Base-by-base conservation (phyloP, 2,888 invertebrate species). In the Chydorus sphaericus region DNA sequence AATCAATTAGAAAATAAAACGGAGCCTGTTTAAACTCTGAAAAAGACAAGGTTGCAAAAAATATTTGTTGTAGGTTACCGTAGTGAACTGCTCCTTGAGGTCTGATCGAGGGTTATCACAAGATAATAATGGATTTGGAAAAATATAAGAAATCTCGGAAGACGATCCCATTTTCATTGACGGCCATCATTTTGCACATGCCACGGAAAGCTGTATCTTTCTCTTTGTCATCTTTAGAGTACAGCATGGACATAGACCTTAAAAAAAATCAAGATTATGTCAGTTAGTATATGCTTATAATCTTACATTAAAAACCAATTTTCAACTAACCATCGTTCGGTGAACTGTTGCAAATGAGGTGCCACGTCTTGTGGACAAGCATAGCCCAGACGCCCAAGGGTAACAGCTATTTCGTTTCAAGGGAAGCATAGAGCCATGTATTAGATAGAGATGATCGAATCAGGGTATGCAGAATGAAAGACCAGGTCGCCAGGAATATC, bases 311-410 rank as follows among this genome's bases (percentile, higher is more conserved):
- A 64, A 63, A 64, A 62, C 58, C 60, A 48, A 62, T 59, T 63
- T 59, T 60, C 55, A 57, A 62, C 88, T 90, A 89, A 98, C 97
- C 97, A 98, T 83, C 94, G 93, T 80, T 94, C 88, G 78, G 97
- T 94, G 90, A 99, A 98, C 82, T 94, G 93, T 79, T 91, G 90
- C 83, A 98, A 90, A 82, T 85, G 86, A 79, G 96, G 96, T 78
- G 98, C 96, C 81, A 98, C 94, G 82, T 97, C 94, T 80, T 92
- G 89, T 76, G 97, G 94, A 84, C 97, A 98, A 81, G 94, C 93
- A 83, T 86, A 92, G 83, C 98, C 98, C 81, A 98, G 90, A 79
- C 98, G 93, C 83, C 98, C 97, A 82, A 98, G 94, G 81, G 97
- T 98, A 79, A 98, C 98, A 81, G 97, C 97, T 97, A 87, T n/a